These are phyloP conservation scores for Megathymus violae DNA, from an alignment of 1,140 invertebrate species.

Conservation along the genomic window DNA sequence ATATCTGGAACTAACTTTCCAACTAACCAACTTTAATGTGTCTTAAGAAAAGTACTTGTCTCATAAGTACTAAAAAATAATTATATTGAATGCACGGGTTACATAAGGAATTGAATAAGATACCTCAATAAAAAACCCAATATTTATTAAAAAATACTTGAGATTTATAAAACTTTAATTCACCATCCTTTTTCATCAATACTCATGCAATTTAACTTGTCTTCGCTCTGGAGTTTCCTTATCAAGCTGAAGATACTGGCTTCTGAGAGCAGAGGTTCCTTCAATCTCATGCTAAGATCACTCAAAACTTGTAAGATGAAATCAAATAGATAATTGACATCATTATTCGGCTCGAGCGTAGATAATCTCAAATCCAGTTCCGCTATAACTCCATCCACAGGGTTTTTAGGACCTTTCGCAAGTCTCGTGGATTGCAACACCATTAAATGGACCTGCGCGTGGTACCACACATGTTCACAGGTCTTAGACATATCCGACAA, in stretches of 20 bases:
- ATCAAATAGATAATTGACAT: neutral
- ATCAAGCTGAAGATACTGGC: neutral
- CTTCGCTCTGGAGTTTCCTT: neutral
- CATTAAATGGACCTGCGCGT: neutral
- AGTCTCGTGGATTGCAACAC: neutral
- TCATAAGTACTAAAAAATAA: too few relatives aligned
- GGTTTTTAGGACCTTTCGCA: neutral
- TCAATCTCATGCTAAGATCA: neutral
- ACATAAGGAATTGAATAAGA: too few relatives aligned
- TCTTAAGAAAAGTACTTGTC: too few relatives aligned
- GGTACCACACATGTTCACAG: constrained; percentile 5
- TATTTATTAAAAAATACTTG: neutral
- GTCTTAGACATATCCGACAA: neutral
- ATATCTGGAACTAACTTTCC: too few relatives aligned
- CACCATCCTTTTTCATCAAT: neutral
- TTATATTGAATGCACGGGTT: too few relatives aligned
- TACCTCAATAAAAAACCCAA: neutral
- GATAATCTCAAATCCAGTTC: neutral
- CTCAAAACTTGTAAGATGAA: constrained; percentile 6
- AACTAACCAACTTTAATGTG: too few relatives aligned
- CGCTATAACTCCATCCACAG: neutral
- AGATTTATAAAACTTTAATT: neutral
- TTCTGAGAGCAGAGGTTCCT: neutral
- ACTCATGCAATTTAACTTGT: neutral
- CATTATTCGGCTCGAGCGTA: neutral